Conservation (phyloP, 2,888 invertebrate genomes). For the Lochmaea crataegi region DNA sequence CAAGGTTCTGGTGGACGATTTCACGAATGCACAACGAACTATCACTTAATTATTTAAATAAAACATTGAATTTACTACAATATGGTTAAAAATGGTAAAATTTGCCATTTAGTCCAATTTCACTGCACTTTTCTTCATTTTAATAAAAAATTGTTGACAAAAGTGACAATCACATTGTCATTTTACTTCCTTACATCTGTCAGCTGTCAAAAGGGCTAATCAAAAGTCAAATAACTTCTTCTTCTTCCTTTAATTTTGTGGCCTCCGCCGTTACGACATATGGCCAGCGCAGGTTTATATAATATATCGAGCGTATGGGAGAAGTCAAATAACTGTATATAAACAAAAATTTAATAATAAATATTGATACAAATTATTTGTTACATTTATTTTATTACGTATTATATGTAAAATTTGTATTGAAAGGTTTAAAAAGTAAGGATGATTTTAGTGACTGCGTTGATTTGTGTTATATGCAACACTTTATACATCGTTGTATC, state of each 20-base stretch:
- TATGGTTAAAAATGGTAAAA: neutral
- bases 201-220: neutral
- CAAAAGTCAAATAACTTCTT: no score
- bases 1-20: neutral
- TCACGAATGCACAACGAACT: neutral
- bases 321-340: no score
- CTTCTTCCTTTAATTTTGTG: no score
- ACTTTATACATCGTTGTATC: neutral
- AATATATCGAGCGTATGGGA: no score
- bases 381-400: no score
- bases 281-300: no score
- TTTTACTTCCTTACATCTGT: neutral
- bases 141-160: conserved; percentile 6
- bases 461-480: neutral
- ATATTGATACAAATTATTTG: no score
- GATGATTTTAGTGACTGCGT: neutral
- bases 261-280: no score
- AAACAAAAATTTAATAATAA: no score
- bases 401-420: neutral
- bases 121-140: neutral
- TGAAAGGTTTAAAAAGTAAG: no score
- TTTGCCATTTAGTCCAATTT: neutral
- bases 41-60: neutral
- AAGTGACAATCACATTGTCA: neutral
- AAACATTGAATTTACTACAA: neutral